Evolutionary conservation across 1,140 invertebrate species (phyloP).

Genomic region (Druon quercuslanigerum): DNA sequence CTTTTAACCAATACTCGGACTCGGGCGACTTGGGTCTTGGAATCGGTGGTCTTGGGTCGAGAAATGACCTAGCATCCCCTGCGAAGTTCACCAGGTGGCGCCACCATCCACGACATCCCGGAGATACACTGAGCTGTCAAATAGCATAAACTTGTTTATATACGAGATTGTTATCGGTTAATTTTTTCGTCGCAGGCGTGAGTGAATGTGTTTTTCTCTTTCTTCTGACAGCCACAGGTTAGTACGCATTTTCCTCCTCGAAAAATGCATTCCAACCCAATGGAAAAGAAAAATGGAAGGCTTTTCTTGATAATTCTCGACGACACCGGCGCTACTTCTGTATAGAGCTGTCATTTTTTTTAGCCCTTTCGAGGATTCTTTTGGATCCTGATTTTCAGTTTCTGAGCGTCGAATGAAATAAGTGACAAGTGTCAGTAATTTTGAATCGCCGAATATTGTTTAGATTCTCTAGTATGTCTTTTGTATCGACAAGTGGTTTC

Average conservation of each 20-base stretch:
- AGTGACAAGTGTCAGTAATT: neutral
- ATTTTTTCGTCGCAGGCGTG: conserved; percentile 37
- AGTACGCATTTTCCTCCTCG: conserved; percentile 33
- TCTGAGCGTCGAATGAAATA: neutral
- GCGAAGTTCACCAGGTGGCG: conserved; percentile 38
- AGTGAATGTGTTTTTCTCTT: conserved; percentile 26
- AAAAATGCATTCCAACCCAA: neutral
- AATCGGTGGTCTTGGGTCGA: no score
- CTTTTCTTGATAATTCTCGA: neutral
- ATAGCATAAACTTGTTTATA: conserved; percentile 63
- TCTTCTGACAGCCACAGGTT: conserved; percentile 43
- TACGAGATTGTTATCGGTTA: conserved; percentile 61
- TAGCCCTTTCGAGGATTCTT: neutral
- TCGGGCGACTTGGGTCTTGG: no score
- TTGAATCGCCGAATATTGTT: neutral
- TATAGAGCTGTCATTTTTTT: conserved; percentile 8
- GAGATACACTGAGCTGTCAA: conserved; percentile 56
- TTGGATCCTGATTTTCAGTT: neutral
- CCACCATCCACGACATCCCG: conserved; percentile 42
- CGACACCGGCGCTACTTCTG: conserved; percentile 5
- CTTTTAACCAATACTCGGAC: neutral
- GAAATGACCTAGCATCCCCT: conserved; percentile 30
- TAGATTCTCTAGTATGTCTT: no score
- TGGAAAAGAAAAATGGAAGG: neutral
- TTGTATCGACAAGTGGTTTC: no score